A percentile compares a stretch with the other conserved stretches of the same genome.
Conservation (phyloP, 1,140 invertebrate species). For the Scylla paramamosain region DNA sequence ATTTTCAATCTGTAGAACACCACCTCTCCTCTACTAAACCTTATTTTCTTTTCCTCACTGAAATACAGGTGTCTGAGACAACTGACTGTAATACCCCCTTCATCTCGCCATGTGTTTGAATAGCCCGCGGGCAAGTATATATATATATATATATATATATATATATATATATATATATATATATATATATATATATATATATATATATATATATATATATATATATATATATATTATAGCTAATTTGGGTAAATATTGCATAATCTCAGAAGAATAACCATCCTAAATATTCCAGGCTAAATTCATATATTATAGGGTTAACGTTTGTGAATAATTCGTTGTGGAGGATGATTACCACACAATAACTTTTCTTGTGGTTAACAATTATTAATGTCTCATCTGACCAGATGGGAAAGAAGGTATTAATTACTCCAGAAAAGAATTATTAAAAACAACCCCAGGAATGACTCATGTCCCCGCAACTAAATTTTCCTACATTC, state of each 20-base stretch:
- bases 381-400: background rate
- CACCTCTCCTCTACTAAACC: no score
- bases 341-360: no score
- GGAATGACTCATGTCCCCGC: no score
- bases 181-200: constrained; percentile 53
- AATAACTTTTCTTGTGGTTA: background rate
- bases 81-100: no score
- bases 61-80: no score
- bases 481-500: no score
- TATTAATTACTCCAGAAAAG: background rate
- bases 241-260: background rate
- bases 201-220: constrained; percentile 61
- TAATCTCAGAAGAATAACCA: background rate
- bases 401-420: background rate
- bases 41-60: no score
- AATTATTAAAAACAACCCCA: no score
- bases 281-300: no score
- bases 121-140: background rate
- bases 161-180: background rate
- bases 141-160: constrained; percentile 36
- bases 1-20: no score
- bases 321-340: no score
- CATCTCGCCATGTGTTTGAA: background rate
- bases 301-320: no score
- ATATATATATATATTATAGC: constrained; percentile 60